A percentile compares a stretch with the other conserved stretches of the same genome.
Conservation (phyloP, 2,888 invertebrate species). For the Eurytoma adleriae region DNA sequence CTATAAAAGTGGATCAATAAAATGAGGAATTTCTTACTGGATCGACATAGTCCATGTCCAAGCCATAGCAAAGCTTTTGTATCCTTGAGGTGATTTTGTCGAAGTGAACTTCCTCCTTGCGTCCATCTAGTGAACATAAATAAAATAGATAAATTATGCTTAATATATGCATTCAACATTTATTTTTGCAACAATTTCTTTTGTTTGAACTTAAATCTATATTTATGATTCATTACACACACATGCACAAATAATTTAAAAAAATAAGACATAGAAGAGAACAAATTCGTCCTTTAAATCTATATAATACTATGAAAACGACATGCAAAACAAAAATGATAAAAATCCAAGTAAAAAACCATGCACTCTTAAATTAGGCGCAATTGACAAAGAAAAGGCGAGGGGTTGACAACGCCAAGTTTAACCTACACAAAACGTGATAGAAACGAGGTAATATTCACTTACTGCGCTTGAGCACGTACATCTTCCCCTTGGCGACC, state of each 20-base stretch:
- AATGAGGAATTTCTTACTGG: slow-evolving; percentile 84
- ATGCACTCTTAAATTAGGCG: too few species aligned
- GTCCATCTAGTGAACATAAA: slow-evolving; percentile 82
- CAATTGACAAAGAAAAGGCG: too few species aligned
- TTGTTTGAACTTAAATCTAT: background rate
- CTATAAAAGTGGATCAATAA: slow-evolving; percentile 25
- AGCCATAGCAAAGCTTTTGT: slow-evolving; percentile 94
- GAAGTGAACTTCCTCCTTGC: slow-evolving; percentile 94
- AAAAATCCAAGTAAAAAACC: too few species aligned
- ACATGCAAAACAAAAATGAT: too few species aligned
- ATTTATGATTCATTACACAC: background rate
- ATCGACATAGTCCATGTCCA: slow-evolving; percentile 97
- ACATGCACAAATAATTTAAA: background rate
- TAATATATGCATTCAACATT: slow-evolving; percentile 7
- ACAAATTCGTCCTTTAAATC: background rate
- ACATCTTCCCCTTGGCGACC: slow-evolving; percentile 72
- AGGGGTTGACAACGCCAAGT: too few species aligned
- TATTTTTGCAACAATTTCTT: background rate
- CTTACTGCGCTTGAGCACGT: slow-evolving; percentile 77
- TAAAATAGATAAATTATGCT: slow-evolving; percentile 30
- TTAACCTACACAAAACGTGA: background rate
- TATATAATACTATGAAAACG: background rate
- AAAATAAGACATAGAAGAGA: background rate
- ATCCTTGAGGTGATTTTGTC: slow-evolving; percentile 99
- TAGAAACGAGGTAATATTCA: background rate